Evolutionary conservation across 2,797 vertebrate species (phyloP), one percentile per base, ranked within the genome.

Genomic region (Enteromius treurensis): DNA sequence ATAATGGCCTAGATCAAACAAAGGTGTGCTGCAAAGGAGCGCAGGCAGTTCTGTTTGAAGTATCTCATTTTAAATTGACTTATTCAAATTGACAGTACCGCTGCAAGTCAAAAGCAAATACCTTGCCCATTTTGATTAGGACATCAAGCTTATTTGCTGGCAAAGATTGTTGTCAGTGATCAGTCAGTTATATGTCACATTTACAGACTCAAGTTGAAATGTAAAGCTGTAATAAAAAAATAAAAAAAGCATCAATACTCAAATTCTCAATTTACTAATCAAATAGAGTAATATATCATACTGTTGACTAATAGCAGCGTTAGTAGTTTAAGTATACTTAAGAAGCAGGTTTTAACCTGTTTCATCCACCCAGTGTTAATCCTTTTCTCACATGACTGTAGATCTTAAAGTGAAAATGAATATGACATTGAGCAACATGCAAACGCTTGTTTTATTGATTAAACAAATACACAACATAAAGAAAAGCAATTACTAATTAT

Each of bases 21-120:
- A 11, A 34, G 67, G 82, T 83, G 75, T 83, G 75, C 53, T 47
- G 13, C 37, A 60, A 3, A 70, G 14, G 3, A 51, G 2, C 45
- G 17, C 21, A 37, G 19, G 17, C 21, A n/a, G 10, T n/a, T 68
- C 9, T 55, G 62, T 81, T 80, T 85, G 26, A 81, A 26, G n/a
- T 13, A n/a, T 34, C 53, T 51, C n/a, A 62, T 65, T 65, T 34
- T 34, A 34, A 19, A 34, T 71, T 23, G 81, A 58, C 62, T 37
- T 77, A 75, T 77, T 62, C 60, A 88, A 80, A 85, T 62, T 17
- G 0, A 40, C 10, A 19, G 13, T 19, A 13, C 34, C 58, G 17
- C 40, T 13, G 9, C 55, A 78, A 26, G 64, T 47, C 60, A 74
- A 81, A 88, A 8, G 26, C 74, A 83, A 58, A 77, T 55, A 29